Evolutionary conservation across 2,888 invertebrate species (phyloP).

Genomic region (Plagodis dolabraria): DNA sequence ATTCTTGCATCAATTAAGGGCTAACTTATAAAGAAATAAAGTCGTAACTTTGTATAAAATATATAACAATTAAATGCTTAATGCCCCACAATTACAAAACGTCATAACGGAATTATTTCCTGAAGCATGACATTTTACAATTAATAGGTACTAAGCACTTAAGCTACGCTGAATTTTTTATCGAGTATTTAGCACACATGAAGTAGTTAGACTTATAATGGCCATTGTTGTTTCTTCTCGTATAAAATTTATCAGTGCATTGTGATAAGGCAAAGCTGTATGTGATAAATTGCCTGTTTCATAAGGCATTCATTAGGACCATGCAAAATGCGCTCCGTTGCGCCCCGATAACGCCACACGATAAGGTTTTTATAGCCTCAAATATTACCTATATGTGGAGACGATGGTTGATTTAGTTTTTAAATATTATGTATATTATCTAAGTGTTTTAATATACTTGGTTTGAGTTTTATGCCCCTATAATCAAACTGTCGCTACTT

Average conservation of each 20-base stretch:
- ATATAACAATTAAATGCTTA: constrained; percentile 5
- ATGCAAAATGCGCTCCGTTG: constrained; percentile 81
- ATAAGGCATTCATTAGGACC: constrained; percentile 84
- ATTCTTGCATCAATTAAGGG: too few relatives aligned
- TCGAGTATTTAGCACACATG: constrained; percentile 29
- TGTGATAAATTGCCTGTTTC: constrained; percentile 85
- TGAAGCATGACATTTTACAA: constrained; percentile 16
- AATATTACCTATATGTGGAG: constrained; percentile 79
- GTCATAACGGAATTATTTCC: constrained; percentile 8
- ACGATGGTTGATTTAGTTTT: constrained; percentile 59
- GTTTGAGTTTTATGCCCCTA: background rate
- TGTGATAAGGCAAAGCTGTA: constrained; percentile 80
- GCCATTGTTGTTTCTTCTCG: constrained; percentile 74
- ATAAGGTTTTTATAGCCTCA: constrained; percentile 81
- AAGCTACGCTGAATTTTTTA: constrained; percentile 20
- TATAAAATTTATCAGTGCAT: constrained; percentile 77
- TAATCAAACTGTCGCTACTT: too few relatives aligned
- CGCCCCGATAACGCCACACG: constrained; percentile 75
- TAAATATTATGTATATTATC: constrained; percentile 34
- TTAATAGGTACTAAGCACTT: constrained; percentile 10
- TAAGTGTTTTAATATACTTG: constrained; percentile 1
- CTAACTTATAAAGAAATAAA: too few relatives aligned
- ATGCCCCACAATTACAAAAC: constrained; percentile 10
- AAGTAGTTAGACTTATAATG: constrained; percentile 43
- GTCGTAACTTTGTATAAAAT: background rate